Conservation (phyloP, 2,113 vertebrate genomes). For the Channa maculata region DNA sequence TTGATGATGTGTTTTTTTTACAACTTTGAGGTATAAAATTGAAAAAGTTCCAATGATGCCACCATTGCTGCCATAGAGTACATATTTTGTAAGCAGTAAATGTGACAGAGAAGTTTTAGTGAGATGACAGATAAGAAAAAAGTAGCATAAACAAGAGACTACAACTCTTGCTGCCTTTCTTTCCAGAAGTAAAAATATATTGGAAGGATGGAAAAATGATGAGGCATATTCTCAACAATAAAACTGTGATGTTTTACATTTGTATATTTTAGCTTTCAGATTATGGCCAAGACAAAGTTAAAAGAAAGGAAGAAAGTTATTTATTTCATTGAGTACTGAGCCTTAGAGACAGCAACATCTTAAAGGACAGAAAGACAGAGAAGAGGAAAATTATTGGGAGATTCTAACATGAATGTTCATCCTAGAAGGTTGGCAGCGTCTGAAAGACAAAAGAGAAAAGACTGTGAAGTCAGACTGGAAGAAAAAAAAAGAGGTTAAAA, state of each 20-base stretch:
- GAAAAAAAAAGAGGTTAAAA: conserved; percentile 38
- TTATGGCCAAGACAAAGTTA: conserved; percentile 3
- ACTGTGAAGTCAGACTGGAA: conserved; percentile 36
- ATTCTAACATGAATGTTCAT: conserved; percentile 18
- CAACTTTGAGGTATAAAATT: too few species aligned
- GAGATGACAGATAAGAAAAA: too few species aligned
- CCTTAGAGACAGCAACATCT: not conserved
- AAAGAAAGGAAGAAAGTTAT: conserved; percentile 7
- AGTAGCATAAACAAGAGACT: too few species aligned
- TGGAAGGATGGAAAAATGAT: not conserved
- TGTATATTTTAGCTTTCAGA: not conserved
- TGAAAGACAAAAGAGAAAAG: conserved; percentile 29
- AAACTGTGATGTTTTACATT: conserved; percentile 7
- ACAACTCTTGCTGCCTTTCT: not conserved
- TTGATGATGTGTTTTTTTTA: too few species aligned
- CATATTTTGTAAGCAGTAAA: too few species aligned
- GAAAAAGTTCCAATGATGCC: too few species aligned
- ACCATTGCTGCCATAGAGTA: too few species aligned
- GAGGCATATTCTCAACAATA: not conserved
- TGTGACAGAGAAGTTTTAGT: too few species aligned
- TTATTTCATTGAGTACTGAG: conserved; percentile 9
- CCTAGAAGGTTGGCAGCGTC: conserved; percentile 18
- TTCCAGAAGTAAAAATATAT: not conserved
- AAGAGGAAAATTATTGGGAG: conserved; percentile 25
- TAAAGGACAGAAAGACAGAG: conserved; percentile 24